These are phyloP conservation scores for Lerema accius DNA, from an alignment of 1,140 invertebrate genomes.

Conservation along the genomic window DNA sequence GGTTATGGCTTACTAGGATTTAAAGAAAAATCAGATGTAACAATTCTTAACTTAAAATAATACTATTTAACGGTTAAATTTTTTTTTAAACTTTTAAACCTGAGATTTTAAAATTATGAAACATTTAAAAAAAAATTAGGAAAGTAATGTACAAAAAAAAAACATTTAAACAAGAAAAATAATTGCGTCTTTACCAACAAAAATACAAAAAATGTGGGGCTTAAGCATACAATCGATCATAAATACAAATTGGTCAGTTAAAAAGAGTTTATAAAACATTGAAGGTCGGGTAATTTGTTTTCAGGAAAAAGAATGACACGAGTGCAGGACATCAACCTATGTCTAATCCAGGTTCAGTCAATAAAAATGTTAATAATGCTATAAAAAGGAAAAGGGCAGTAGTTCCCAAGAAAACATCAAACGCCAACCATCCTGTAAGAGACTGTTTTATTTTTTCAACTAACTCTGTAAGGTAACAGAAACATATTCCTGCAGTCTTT, in stretches of 20 bases:
- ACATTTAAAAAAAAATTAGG: not conserved
- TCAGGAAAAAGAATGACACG: slow-evolving; percentile 70
- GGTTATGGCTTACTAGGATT: not conserved
- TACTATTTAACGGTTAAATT: too few species aligned
- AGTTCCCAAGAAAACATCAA: slow-evolving; percentile 71
- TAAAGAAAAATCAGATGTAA: too few species aligned
- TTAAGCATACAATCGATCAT: not conserved
- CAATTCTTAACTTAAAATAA: too few species aligned
- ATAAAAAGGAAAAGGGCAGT: slow-evolving; percentile 73
- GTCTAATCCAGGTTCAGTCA: slow-evolving; percentile 58
- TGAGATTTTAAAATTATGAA: not conserved
- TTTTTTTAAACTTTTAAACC: too few species aligned
- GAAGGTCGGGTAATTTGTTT: slow-evolving; percentile 39
- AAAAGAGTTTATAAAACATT: not conserved
- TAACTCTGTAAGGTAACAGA: slow-evolving; percentile 38
- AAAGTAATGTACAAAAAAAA: too few species aligned
- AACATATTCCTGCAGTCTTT: slow-evolving; percentile 35
- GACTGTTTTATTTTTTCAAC: slow-evolving; percentile 41
- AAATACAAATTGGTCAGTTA: not conserved
- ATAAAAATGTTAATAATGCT: slow-evolving; percentile 66
- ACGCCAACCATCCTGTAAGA: slow-evolving; percentile 67
- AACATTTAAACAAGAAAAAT: too few species aligned
- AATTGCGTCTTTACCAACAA: not conserved
- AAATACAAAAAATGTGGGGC: not conserved
- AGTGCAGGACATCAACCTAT: slow-evolving; percentile 56